Evolutionary conservation across 2,797 vertebrate genomes (phyloP), one percentile per base, ranked within the genome.

Genomic region (Smutsia temminckii): DNA sequence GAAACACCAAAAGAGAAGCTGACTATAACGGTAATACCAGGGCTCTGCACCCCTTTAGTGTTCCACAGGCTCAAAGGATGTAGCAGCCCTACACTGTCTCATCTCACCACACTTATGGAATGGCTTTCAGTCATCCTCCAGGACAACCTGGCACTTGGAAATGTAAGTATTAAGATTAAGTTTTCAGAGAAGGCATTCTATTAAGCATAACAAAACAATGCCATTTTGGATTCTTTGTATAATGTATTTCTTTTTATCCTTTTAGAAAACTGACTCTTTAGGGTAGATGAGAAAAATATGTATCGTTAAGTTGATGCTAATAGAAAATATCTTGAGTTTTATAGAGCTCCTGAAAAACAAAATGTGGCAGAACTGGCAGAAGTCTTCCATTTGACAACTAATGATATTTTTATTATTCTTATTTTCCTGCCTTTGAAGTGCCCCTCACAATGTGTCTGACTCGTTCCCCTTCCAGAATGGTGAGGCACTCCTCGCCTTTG

Each of bases 351-450:
- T 85, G 34, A 57, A 93, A 96, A 69, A 59, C 1, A 64, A 69
- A 93, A 75, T 29, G 71, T 81, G 86, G 61, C n/a, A 29, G 61
- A 78, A 63, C 13, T 79, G 94, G 95, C 89, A 93, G 46, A 40
- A 13, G 37, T 23, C 55, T 77, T 61, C 87, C 37, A 75, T 72
- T 29, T 79, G 57, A 93, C 84, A 92, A 61, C 37, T 71, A 20
- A 1, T 16, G 68, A 34, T 80, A 77, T 91, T 94, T 96, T 66
- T 59, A 68, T 85, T 80, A n/a, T 49, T 94, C 5, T 59, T 61
- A 61, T 64, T 95, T 84, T 40, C 53, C 69, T 68, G 8, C 4
- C 97, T 94, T 93, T 96, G 51, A 97, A 97, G 96, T 78, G 27
- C 8, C 74, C 83, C 83, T 72, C 46, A 13, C 9, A 12, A 23